phyloP scores from a whole-genome alignment of 2,113 vertebrate species.

The Ictalurus furcatus region DNA sequence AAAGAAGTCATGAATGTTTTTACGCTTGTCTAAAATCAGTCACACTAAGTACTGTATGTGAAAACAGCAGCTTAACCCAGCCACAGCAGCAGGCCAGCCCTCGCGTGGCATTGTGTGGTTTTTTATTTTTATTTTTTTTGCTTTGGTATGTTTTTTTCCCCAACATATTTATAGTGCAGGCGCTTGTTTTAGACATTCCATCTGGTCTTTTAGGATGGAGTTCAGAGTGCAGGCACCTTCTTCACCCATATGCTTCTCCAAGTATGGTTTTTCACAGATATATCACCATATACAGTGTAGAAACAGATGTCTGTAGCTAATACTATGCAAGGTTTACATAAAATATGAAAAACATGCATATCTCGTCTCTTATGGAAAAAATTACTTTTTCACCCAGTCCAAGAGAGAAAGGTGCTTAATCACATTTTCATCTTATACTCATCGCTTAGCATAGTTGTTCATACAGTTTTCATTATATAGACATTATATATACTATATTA shows the following conservation, averaged over 20 bases:
- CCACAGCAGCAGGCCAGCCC: slow-evolving; percentile 51
- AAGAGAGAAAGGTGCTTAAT: background rate
- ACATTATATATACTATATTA: background rate
- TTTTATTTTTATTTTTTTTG: slow-evolving; percentile 1
- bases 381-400: background rate
- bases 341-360: background rate
- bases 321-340: background rate
- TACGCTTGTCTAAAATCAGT: slow-evolving; percentile 64
- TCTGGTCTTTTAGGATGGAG: slow-evolving; percentile 64
- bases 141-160: slow-evolving; percentile 61
- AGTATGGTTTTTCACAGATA: slow-evolving; percentile 62
- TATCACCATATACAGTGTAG: background rate
- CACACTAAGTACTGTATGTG: slow-evolving; percentile 60
- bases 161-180: slow-evolving; percentile 68
- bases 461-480: background rate
- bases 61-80: slow-evolving; percentile 53
- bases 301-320: background rate
- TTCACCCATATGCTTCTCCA: slow-evolving; percentile 28
- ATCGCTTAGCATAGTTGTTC: background rate
- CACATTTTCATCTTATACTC: background rate
- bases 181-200: slow-evolving; percentile 70
- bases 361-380: too few relatives aligned
- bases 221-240: slow-evolving; percentile 50
- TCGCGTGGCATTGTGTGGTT: slow-evolving; percentile 3
- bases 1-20: slow-evolving; percentile 56